A percentile compares a stretch with the other conserved stretches of the same genome.
phyloP scores from a whole-genome alignment of 2,888 invertebrate genomes.

The Ceramica pisi region DNA sequence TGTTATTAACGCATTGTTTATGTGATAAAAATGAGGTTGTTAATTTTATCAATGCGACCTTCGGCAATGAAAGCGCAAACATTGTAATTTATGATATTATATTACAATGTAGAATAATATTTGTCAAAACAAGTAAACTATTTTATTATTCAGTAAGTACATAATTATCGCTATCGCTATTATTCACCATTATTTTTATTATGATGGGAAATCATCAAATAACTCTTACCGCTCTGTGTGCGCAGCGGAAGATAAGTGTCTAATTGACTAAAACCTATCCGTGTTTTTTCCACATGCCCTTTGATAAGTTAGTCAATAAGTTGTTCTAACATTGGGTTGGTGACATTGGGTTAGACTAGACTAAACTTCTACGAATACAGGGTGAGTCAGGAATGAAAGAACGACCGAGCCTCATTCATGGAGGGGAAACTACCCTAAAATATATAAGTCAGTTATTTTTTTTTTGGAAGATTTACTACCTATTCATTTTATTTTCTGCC shows the following conservation, averaged over 20 bases:
- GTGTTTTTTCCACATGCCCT: too few relatives aligned
- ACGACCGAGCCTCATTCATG: conserved; percentile 10
- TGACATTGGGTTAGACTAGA: not conserved
- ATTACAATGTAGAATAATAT: conserved; percentile 53
- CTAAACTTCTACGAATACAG: conserved; percentile 13
- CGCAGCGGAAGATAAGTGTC: too few relatives aligned
- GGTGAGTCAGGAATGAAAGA: conserved; percentile 28
- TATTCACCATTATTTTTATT: too few relatives aligned
- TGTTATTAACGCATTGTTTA: conserved; percentile 71
- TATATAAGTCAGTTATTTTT: not conserved
- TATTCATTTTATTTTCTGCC: not conserved
- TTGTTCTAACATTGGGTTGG: not conserved
- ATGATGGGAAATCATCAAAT: too few relatives aligned
- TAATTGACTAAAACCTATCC: too few relatives aligned
- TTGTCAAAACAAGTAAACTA: conserved; percentile 34
- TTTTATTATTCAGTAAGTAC: not conserved
- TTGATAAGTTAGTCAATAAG: too few relatives aligned
- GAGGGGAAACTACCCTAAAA: not conserved
- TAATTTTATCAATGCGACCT: conserved; percentile 76
- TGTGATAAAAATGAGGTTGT: conserved; percentile 72
- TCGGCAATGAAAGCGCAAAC: conserved; percentile 72
- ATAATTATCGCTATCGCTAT: not conserved
- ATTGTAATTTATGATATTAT: conserved; percentile 63
- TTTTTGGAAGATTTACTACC: not conserved
- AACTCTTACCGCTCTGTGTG: too few relatives aligned